A percentile compares a stretch with the other conserved stretches of the same genome.
Conservation (phyloP, 2,113 vertebrate genomes). For the Triplophysa dalaica region DNA sequence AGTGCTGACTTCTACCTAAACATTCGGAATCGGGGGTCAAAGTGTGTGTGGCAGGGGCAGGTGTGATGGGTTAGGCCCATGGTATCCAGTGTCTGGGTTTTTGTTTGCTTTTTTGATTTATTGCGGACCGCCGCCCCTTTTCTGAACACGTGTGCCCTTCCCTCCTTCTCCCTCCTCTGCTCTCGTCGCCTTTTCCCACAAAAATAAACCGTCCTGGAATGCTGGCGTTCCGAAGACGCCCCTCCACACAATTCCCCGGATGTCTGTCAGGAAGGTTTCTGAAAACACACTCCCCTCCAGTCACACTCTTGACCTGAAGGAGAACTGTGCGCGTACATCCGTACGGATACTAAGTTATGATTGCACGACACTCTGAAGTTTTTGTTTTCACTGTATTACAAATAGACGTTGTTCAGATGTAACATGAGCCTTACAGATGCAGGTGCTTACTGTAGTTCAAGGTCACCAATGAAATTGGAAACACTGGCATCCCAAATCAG, state of each 20-base stretch:
- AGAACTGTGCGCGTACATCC: not conserved
- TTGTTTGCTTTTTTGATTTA: conserved; percentile 76
- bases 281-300: conserved; percentile 58
- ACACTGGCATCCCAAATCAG: conserved; percentile 27
- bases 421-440: conserved; percentile 5
- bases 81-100: conserved; percentile 66
- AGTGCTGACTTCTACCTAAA: conserved; percentile 53
- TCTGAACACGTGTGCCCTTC: conserved; percentile 63
- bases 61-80: conserved; percentile 63
- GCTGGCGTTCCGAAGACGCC: conserved; percentile 51
- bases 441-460: conserved; percentile 27
- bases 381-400: not conserved
- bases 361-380: conserved; percentile 15
- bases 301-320: conserved; percentile 53
- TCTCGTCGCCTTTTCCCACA: conserved; percentile 70
- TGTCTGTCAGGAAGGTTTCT: conserved; percentile 55
- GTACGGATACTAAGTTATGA: conserved; percentile 28
- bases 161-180: conserved; percentile 48
- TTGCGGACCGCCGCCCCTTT: conserved; percentile 63
- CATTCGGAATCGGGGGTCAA: conserved; percentile 46
- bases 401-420: not conserved
- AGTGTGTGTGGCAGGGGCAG: conserved; percentile 71
- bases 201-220: conserved; percentile 76
- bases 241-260: conserved; percentile 57
- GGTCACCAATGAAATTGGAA: conserved; percentile 35